A percentile compares a stretch with the other conserved stretches of the same genome.
These are phyloP conservation scores for Ciconia boyciana DNA, from an alignment of 2,113 vertebrate genomes.

Conservation along the genomic window DNA sequence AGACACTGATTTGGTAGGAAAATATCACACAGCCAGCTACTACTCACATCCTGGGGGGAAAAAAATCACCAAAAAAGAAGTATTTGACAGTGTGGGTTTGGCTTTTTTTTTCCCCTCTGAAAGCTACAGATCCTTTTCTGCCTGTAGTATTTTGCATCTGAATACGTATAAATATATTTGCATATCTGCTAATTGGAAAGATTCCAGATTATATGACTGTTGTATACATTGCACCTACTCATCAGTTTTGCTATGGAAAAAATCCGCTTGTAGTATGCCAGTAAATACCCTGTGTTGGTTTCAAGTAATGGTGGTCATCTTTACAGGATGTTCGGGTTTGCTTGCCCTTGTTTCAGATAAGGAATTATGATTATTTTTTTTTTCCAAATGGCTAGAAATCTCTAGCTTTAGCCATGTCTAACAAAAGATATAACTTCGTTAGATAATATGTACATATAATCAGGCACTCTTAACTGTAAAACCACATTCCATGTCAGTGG, in stretches of 20 bases:
- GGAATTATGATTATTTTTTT: neutral
- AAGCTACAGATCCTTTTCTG: neutral
- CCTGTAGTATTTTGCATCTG: neutral
- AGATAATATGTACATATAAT: neutral
- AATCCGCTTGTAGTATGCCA: neutral
- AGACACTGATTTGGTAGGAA: neutral
- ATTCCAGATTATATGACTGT: neutral
- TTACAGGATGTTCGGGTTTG: neutral
- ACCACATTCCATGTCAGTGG: neutral
- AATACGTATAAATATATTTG: neutral
- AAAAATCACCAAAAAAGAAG: neutral
- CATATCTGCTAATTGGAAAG: neutral
- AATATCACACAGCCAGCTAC: neutral
- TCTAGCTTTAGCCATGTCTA: neutral
- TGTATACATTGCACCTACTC: neutral
- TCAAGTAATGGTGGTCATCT: neutral
- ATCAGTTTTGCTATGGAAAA: neutral
- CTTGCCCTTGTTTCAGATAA: neutral
- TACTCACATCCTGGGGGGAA: neutral
- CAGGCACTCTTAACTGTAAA: neutral
- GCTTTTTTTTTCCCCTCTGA: neutral
- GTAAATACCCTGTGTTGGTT: neutral
- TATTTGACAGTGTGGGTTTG: neutral
- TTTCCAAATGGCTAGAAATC: neutral
- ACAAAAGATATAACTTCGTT: neutral